phyloP scores from a whole-genome alignment of 2,113 vertebrate genomes.

The Megaptera novaeangliae region DNA sequence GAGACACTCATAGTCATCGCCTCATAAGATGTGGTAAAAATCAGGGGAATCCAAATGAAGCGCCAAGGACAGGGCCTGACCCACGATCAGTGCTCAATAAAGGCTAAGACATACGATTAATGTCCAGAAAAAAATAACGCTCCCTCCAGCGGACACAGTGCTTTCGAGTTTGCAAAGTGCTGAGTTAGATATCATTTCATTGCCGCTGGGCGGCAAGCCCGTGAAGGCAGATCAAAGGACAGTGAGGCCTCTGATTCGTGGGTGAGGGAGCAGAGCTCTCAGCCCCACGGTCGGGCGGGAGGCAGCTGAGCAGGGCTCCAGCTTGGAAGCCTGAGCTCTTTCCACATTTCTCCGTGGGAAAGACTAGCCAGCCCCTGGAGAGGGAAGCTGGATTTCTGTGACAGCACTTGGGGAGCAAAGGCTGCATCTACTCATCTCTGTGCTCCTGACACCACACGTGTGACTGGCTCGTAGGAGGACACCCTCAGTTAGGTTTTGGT shows the following conservation, averaged over 20 bases:
- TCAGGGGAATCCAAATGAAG: too few relatives aligned
- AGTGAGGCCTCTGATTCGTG: not conserved
- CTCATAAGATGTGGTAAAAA: not conserved
- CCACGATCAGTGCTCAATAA: not conserved
- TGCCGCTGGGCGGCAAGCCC: not conserved
- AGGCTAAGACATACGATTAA: not conserved
- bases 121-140: not conserved
- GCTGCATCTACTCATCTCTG: not conserved
- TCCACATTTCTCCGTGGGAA: not conserved
- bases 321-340: not conserved
- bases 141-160: fast-evolving
- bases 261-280: not conserved
- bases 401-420: not conserved
- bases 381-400: not conserved
- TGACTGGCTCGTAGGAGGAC: fast-evolving
- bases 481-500: not conserved
- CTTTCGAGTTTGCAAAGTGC: not conserved
- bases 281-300: not conserved
- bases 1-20: not conserved
- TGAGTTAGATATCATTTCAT: not conserved
- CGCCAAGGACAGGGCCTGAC: not conserved
- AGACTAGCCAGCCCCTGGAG: not conserved
- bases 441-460: not conserved
- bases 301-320: not conserved
- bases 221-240: too few relatives aligned